Base-by-base conservation (phyloP, 2,888 invertebrate genomes). In the Drosophila leonis region DNA sequence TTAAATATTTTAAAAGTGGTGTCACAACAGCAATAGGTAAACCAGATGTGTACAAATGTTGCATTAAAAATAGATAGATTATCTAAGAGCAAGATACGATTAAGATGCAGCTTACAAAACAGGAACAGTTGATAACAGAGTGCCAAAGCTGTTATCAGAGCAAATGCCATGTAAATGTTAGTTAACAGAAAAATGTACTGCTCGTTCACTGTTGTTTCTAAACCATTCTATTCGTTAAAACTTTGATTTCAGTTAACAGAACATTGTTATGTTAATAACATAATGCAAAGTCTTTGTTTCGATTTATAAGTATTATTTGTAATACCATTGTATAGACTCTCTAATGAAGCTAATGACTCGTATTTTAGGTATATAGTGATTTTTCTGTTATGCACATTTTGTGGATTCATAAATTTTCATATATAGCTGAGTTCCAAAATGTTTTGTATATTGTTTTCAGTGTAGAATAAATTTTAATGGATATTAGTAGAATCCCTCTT, bases 1-100 rank as follows among this genome's bases (percentile, higher is more conserved):
- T 65, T 60, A 83, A 75, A 81, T 46, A 66, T 64, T 68, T 72
- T 75, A 0, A 8, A 24, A 24, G 44, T 15, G 15, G 3, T 67
- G 63, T 48, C 55, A 54, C n/a, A n/a, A n/a, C n/a, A n/a, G n/a
- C n/a, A n/a, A n/a, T n/a, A n/a, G n/a, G 24, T 15, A 75, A 42
- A 61, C 52, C 35, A 37, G 37, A 8, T 37, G 10, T 27, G 12
- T 6, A n/a, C n/a, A 37, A n/a, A 24, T 15, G 5, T 4, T 18
- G n/a, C n/a, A 9, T 29, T 10, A 4, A 15, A 20, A 13, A 27
- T n/a, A 24, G 15, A 29, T 29, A 48, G n/a, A n/a, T 37, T 52
- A 52, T 52, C 35, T 37, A 10, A 24, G 52, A 15, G 37, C 49
- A 33, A 31, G 31, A 33, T 31, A 20, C 31, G 31, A 31, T 49